Base-by-base conservation (phyloP, 1,140 invertebrate species). In the Drosophila cardini region DNA sequence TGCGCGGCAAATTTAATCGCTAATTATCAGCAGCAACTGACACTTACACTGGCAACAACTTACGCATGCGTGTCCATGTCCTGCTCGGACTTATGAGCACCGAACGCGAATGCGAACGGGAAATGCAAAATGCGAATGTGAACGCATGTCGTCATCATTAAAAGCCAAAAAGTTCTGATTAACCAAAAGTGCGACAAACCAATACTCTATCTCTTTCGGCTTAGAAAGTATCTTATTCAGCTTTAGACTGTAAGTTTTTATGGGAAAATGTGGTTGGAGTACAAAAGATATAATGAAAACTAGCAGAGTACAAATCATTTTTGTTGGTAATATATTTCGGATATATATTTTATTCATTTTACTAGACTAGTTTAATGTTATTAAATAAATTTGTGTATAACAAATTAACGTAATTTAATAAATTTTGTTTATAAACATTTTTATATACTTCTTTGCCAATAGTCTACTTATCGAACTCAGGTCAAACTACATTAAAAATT, bases 21-120 rank as follows among this genome's bases (percentile, higher is more conserved):
- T 89, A 89, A 89, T 89, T 89, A 89, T 89, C 84, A 84, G 80
- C 71, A 32, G 58, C 80, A 71, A 84, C 85, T 90, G 84, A 89
- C 84, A 89, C 77, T 89, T 87, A 89, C 84, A 84, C 56, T 71
- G 84, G 71, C 80, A 89, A 84, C 70, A 82, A 75, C 84, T 87
- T 87, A 83, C 79, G 84, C 84, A 80, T 89, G 84, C 85, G 80
- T 89, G 84, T 89, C 68, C 63, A 55, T 58, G 83, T 76, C 83
- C 76, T 86, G 76, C 56, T 50, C 58, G 7, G 32, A 64, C 69
- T 82, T 86, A 86, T 87, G 78, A 86, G 68, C 71, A 71, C 60
- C 57, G 43, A 64, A 71, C 38, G 38, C 7, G 34, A 2, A 6
- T 8, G 21, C 21, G 21, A 5, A 26, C 21, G 3, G 4, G 21